Evolutionary conservation across 2,888 invertebrate genomes (phyloP).

Genomic region (Sialis lutaria): DNA sequence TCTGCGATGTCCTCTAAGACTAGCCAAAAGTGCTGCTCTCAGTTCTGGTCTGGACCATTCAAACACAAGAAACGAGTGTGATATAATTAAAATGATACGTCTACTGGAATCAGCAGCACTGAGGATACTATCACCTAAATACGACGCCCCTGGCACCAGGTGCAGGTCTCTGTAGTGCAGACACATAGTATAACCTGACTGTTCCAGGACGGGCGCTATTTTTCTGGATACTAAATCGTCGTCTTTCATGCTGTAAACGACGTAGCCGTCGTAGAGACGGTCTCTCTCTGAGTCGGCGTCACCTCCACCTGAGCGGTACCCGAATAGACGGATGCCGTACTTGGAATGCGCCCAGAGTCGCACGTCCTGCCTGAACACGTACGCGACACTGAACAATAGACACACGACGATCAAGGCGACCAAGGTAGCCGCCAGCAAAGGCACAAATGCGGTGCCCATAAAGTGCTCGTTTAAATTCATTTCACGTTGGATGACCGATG

Average conservation of each 20-base stretch:
- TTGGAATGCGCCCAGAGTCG: slow-evolving; percentile 63
- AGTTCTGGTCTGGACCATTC: slow-evolving; percentile 75
- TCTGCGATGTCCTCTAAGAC: slow-evolving; percentile 47
- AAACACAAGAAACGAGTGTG: slow-evolving; percentile 61
- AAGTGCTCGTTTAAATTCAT: slow-evolving; percentile 42
- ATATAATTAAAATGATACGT: slow-evolving; percentile 62
- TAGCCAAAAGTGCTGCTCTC: slow-evolving; percentile 61
- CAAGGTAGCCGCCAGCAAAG: slow-evolving; percentile 52
- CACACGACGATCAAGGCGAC: slow-evolving; percentile 51
- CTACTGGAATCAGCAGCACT: slow-evolving; percentile 45
- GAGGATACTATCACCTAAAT: slow-evolving; percentile 40
- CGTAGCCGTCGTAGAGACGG: slow-evolving; percentile 63
- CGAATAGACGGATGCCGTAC: slow-evolving; percentile 60
- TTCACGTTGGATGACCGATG: slow-evolving; percentile 28
- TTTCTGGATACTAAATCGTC: slow-evolving; percentile 50
- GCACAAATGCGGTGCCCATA: slow-evolving; percentile 54
- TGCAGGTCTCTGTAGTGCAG: slow-evolving; percentile 47
- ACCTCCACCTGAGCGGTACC: slow-evolving; percentile 35
- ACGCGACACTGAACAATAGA: slow-evolving; percentile 47
- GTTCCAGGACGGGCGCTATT: slow-evolving; percentile 57
- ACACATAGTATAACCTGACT: slow-evolving; percentile 47
- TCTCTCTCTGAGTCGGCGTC: slow-evolving; percentile 27
- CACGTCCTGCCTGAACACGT: slow-evolving; percentile 60
- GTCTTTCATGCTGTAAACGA: slow-evolving; percentile 71
- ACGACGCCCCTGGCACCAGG: slow-evolving; percentile 39